Percentiles rank a stretch among this genome's conserved stretches.
phyloP scores from a whole-genome alignment of 2,888 invertebrate species.

The Miltochrista miniata region DNA sequence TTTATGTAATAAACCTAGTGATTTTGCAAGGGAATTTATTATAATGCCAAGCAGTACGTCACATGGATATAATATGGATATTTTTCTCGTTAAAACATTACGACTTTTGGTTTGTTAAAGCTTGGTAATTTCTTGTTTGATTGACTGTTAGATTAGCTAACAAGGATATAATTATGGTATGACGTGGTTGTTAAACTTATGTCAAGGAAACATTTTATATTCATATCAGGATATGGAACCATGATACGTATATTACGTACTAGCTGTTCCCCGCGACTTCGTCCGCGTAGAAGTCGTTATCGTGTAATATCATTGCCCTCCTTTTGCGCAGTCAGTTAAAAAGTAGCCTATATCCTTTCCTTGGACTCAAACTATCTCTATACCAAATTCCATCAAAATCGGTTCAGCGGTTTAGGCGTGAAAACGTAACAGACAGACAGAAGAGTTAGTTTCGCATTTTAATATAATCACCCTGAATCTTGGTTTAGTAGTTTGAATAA shows the following conservation, averaged over 20 bases:
- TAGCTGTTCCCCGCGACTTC: background rate
- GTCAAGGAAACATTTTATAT: conserved; percentile 23
- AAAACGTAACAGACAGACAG: no score
- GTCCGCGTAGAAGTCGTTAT: no score
- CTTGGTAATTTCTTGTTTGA: conserved; percentile 10
- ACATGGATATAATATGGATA: conserved; percentile 43
- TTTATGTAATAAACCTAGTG: conserved; percentile 63
- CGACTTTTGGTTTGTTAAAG: conserved; percentile 17
- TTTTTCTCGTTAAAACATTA: conserved; percentile 35
- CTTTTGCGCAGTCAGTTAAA: no score
- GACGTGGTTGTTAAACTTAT: conserved; percentile 16
- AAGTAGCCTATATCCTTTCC: no score
- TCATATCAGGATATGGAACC: conserved; percentile 22
- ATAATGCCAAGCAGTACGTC: conserved; percentile 45
- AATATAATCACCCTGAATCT: no score
- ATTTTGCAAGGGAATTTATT: conserved; percentile 66
- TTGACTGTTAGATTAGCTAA: conserved; percentile 25
- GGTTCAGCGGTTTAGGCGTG: no score
- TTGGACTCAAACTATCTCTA: no score
- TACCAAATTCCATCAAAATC: no score
- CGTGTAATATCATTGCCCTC: no score
- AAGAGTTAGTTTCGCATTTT: no score
- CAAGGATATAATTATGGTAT: conserved; percentile 26
- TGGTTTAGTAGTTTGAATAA: no score
- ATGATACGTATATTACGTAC: conserved; percentile 1